phyloP scores from a whole-genome alignment of 2,797 vertebrate species.

The Coregonus suidteri region DNA sequence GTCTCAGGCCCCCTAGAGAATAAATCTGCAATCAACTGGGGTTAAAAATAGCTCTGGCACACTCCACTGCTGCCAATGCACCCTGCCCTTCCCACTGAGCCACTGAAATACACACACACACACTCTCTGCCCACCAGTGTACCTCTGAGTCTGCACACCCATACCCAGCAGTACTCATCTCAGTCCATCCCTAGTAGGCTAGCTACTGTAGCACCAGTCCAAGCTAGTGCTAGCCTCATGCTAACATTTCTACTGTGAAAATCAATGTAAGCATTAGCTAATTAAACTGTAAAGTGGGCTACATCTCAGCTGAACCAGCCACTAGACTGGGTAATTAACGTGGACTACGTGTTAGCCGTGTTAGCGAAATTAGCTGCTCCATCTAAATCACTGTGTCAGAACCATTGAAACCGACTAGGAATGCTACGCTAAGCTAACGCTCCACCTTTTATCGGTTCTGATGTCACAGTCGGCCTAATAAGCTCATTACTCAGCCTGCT shows the following conservation, averaged over 20 bases:
- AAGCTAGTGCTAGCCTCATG: conserved; percentile 40
- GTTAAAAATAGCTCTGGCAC: conserved; percentile 78
- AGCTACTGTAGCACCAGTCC: not conserved
- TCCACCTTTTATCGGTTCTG: conserved; percentile 56
- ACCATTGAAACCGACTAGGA: conserved; percentile 46
- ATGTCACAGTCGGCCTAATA: conserved; percentile 53
- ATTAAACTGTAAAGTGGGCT: conserved; percentile 73
- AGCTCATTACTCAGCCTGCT: conserved; percentile 70
- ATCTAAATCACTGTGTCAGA: conserved; percentile 57
- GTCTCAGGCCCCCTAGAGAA: conserved; percentile 70
- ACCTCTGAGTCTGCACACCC: conserved; percentile 23
- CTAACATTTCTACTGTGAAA: conserved; percentile 61
- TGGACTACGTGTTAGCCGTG: conserved; percentile 43
- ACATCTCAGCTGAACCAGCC: conserved; percentile 67
- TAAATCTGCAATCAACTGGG: conserved; percentile 80
- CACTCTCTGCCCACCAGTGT: conserved; percentile 28
- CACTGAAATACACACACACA: conserved; percentile 22
- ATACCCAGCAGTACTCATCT: conserved; percentile 48
- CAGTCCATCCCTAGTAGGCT: conserved; percentile 18
- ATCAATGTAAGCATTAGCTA: conserved; percentile 64
- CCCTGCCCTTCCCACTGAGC: conserved; percentile 52
- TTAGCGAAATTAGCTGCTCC: conserved; percentile 48
- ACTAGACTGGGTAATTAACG: conserved; percentile 64
- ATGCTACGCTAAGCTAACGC: conserved; percentile 53
- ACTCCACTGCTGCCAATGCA: conserved; percentile 65